Evolutionary conservation across 2,113 vertebrate species (phyloP).

Genomic region (Anguilla japonica): DNA sequence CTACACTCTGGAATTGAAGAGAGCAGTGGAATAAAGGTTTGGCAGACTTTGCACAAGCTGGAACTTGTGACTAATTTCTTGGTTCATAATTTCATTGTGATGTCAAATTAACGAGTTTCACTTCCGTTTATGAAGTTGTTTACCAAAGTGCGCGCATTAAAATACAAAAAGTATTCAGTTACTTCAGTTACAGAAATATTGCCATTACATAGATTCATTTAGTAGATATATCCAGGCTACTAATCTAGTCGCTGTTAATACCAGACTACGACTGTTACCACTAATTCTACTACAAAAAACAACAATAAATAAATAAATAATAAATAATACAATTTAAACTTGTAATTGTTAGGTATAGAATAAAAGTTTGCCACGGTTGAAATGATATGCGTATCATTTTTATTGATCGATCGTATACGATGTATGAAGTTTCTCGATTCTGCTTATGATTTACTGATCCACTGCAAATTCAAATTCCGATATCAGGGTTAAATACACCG

Average conservation of each 20-base stretch:
- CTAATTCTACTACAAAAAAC: too few species aligned
- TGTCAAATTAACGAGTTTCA: slow-evolving; percentile 3
- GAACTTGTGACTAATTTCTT: background rate
- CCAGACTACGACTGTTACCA: too few species aligned
- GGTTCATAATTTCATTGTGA: slow-evolving; percentile 4
- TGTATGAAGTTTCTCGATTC: background rate
- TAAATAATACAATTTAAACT: background rate
- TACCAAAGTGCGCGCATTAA: background rate
- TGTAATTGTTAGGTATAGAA: too few species aligned
- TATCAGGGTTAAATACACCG: background rate
- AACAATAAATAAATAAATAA: background rate
- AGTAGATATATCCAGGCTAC: background rate
- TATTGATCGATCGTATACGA: background rate
- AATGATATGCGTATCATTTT: too few species aligned
- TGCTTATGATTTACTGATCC: background rate
- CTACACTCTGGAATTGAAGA: background rate
- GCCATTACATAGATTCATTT: background rate
- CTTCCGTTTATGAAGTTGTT: slow-evolving; percentile 7
- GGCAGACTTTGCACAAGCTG: background rate
- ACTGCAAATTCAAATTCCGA: background rate
- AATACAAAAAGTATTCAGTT: background rate
- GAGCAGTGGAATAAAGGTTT: slow-evolving; percentile 8
- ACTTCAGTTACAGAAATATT: background rate
- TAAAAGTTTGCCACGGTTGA: background rate
- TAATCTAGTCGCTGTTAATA: background rate